phyloP scores from a whole-genome alignment of 2,113 vertebrate genomes.

The Mustela lutreola region DNA sequence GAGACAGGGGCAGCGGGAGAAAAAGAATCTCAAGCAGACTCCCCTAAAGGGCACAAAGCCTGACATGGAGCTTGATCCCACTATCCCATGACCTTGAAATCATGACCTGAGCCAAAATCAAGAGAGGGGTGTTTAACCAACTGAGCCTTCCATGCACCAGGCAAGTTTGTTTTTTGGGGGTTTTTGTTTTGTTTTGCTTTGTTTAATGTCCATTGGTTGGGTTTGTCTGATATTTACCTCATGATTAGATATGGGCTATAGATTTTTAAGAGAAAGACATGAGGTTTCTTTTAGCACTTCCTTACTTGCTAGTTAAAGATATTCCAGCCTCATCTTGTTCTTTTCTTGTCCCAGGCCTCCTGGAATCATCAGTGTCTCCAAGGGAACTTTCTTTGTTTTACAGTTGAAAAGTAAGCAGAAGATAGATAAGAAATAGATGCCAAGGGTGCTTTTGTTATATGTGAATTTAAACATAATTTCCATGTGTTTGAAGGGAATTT shows the following conservation, averaged over 20 bases:
- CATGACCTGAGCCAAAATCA: not conserved
- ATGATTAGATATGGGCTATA: not conserved
- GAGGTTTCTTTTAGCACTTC: not conserved
- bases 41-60: not conserved
- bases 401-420: not conserved
- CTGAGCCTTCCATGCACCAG: not conserved
- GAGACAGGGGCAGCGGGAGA: not conserved
- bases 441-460: not conserved
- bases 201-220: not conserved
- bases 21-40: not conserved
- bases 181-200: not conserved
- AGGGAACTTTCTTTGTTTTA: not conserved
- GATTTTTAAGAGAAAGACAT: not conserved
- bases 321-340: not conserved
- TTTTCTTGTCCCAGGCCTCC: not conserved
- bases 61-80: not conserved
- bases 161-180: not conserved
- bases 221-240: not conserved
- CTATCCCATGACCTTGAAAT: not conserved
- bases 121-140: not conserved
- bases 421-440: not conserved
- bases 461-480: not conserved
- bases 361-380: not conserved
- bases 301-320: not conserved
- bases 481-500: not conserved